Conservation (phyloP, 23 tunicate species). For the Styela clava region DNA sequence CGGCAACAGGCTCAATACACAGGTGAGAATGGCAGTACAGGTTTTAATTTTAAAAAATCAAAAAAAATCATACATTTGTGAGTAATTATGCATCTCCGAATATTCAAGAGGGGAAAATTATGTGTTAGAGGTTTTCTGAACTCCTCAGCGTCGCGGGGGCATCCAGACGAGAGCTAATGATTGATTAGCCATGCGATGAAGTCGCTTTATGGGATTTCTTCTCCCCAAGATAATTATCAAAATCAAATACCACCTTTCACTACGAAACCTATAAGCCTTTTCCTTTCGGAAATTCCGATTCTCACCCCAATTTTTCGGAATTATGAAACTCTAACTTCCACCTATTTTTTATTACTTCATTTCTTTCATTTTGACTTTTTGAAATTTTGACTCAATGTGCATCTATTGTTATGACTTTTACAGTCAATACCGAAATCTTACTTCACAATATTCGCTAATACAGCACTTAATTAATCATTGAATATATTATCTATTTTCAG, state of each 20-base stretch:
- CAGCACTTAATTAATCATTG: background rate
- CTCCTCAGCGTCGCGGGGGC: too few relatives aligned
- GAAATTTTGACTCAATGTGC: background rate
- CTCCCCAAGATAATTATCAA: too few relatives aligned
- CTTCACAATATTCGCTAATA: too few relatives aligned
- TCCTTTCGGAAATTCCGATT: too few relatives aligned
- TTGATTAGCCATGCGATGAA: background rate
- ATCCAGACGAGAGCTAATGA: background rate
- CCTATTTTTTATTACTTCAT: background rate
- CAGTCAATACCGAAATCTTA: too few relatives aligned
- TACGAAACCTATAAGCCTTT: too few relatives aligned
- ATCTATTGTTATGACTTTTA: too few relatives aligned
- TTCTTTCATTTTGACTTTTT: background rate
- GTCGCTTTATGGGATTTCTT: too few relatives aligned
- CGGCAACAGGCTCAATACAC: background rate
- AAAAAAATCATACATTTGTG: background rate
- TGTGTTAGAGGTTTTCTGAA: too few relatives aligned
- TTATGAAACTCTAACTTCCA: too few relatives aligned
- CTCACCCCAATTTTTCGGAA: too few relatives aligned
- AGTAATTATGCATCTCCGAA: background rate
- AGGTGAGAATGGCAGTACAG: background rate
- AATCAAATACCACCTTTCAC: too few relatives aligned
- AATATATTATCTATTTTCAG: background rate
- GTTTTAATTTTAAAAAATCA: background rate
- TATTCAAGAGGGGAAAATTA: background rate